These are phyloP conservation scores for Choloepus hoffmanni DNA, from an alignment of 2,113 vertebrate genomes.

Conservation along the genomic window DNA sequence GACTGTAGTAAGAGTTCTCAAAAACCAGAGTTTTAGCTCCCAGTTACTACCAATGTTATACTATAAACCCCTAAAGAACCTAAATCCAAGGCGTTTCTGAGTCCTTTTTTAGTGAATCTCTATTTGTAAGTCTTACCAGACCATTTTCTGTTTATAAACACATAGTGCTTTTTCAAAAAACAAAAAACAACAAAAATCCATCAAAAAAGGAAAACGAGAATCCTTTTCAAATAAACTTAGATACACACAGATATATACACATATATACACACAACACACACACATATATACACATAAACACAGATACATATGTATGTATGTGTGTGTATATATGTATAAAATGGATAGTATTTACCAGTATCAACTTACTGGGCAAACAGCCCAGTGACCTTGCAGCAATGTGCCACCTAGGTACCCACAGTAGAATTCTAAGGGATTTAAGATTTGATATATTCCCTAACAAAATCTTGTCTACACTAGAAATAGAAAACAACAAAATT, in stretches of 20 bases:
- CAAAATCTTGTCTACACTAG: background rate
- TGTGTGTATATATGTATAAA: background rate
- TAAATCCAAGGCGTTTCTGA: no score
- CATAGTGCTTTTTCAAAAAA: background rate
- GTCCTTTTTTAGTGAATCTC: no score
- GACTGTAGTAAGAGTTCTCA: background rate
- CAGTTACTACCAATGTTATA: no score
- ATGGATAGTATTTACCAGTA: background rate
- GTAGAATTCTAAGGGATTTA: background rate
- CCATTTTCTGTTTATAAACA: no score
- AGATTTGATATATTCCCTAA: background rate
- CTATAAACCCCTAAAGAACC: no score
- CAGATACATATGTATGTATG: background rate
- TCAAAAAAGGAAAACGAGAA: background rate
- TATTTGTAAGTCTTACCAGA: no score
- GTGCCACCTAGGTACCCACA: background rate
- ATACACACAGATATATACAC: background rate
- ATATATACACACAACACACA: no score
- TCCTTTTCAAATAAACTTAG: conserved; percentile 42
- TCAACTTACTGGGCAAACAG: background rate
- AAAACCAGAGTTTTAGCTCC: background rate
- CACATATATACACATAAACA: background rate
- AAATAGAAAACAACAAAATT: conserved; percentile 49
- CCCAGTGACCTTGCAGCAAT: background rate
- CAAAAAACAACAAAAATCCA: background rate